Conservation (phyloP, 2,113 vertebrate genomes). For the Cyphomyrus discorhynchus region DNA sequence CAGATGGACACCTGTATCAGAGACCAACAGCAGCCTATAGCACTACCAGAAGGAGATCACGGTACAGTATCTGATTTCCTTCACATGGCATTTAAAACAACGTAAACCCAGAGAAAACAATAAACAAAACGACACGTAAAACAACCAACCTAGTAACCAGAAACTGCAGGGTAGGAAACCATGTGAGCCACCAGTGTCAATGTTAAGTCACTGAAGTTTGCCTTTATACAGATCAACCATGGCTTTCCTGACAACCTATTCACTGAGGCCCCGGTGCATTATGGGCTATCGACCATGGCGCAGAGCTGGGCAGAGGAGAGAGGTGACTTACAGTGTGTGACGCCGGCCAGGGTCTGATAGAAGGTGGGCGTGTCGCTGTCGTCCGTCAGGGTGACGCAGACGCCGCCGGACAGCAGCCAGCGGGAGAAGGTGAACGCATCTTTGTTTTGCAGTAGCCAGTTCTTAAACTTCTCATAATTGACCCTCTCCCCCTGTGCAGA, state of each 20-base stretch:
- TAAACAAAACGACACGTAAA: background rate
- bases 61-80: background rate
- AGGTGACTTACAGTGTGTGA: constrained; percentile 87
- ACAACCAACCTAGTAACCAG: background rate
- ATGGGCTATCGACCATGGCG: background rate
- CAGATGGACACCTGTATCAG: background rate
- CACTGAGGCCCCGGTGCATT: background rate
- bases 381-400: constrained; percentile 92
- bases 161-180: background rate
- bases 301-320: background rate
- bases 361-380: constrained; percentile 98
- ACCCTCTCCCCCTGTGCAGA: constrained; percentile 84
- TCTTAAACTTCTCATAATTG: constrained; percentile 93
- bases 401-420: constrained; percentile 91
- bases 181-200: background rate
- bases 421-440: constrained; percentile 93
- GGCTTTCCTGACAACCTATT: background rate
- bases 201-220: background rate
- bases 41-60: background rate
- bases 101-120: background rate
- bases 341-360: constrained; percentile 96
- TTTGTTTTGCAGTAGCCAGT: constrained; percentile 92
- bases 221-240: background rate
- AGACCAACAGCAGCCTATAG: background rate
- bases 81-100: background rate